These are phyloP conservation scores for Sternarchorhynchus goeldii DNA, from an alignment of 2,797 vertebrate genomes.

Conservation along the genomic window DNA sequence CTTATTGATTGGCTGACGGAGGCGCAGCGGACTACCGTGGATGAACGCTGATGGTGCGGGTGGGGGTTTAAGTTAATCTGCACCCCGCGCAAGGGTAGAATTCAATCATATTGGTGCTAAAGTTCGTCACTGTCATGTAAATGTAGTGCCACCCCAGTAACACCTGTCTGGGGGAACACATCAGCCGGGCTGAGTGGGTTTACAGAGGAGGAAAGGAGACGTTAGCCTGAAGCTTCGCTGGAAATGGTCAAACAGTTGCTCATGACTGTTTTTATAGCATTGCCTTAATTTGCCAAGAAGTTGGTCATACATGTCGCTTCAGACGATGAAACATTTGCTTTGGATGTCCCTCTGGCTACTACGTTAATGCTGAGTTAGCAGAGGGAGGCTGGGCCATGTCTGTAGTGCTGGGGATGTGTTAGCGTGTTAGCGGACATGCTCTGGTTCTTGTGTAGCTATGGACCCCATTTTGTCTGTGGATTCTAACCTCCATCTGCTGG, in stretches of 20 bases:
- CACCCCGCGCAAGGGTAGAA: conserved; percentile 64
- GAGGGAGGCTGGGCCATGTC: not conserved
- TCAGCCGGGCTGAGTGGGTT: conserved; percentile 29
- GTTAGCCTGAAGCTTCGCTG: conserved; percentile 34
- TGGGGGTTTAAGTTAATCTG: conserved; percentile 77
- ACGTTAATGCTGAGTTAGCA: not conserved
- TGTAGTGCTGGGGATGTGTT: not conserved
- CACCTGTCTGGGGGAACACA: conserved; percentile 54
- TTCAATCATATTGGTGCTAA: conserved; percentile 73
- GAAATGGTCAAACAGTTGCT: too few species aligned
- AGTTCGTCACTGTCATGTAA: conserved; percentile 69
- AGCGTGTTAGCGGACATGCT: not conserved
- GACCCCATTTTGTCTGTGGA: conserved; percentile 11
- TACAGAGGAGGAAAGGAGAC: conserved; percentile 45
- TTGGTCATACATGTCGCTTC: not conserved
- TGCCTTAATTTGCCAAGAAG: not conserved
- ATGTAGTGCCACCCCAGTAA: conserved; percentile 63
- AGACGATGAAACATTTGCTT: not conserved
- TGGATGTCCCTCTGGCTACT: not conserved
- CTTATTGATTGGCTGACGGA: conserved; percentile 81
- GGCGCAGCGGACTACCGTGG: conserved; percentile 66
- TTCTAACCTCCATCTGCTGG: conserved; percentile 29
- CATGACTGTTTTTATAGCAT: too few species aligned
- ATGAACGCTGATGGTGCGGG: conserved; percentile 59
- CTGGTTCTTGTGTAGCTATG: conserved; percentile 11